Conservation (phyloP, 2,113 vertebrate genomes). For the Pangasianodon gigas region DNA sequence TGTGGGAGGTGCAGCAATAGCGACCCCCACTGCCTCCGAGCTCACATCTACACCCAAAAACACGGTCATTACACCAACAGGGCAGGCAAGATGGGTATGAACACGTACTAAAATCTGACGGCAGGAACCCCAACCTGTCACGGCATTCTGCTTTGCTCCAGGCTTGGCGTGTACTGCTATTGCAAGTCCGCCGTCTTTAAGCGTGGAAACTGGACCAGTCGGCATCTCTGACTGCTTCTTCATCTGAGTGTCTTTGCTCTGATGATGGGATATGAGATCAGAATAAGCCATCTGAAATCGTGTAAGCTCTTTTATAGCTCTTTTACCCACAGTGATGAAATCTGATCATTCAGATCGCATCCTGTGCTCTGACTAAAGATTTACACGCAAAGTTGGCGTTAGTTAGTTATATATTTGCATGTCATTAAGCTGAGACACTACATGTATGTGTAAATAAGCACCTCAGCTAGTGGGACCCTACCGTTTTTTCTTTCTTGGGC, state of each 20-base stretch:
- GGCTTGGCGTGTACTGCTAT: constrained; percentile 85
- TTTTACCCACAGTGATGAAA: background rate
- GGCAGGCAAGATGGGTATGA: background rate
- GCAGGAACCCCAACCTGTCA: constrained; percentile 72
- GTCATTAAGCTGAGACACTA: background rate
- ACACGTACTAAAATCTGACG: background rate
- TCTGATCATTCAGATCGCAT: background rate
- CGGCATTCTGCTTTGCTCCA: constrained; percentile 78
- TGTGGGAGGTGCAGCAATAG: constrained; percentile 85
- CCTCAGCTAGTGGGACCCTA: constrained; percentile 24
- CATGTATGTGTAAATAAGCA: background rate
- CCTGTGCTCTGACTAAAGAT: background rate
- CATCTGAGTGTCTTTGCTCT: constrained; percentile 32
- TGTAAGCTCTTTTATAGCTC: background rate
- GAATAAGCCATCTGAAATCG: background rate
- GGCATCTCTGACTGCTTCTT: constrained; percentile 40
- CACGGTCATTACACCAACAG: background rate
- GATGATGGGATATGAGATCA: background rate
- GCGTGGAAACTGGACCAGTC: constrained; percentile 70
- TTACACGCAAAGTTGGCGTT: background rate
- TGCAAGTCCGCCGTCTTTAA: constrained; percentile 73
- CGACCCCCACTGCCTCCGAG: constrained; percentile 79
- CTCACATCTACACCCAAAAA: constrained; percentile 75
- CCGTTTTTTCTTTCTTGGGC: constrained; percentile 68
- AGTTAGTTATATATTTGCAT: background rate